Base-by-base conservation (phyloP, 2,888 invertebrate species). In the Lacanobia wlatinum region DNA sequence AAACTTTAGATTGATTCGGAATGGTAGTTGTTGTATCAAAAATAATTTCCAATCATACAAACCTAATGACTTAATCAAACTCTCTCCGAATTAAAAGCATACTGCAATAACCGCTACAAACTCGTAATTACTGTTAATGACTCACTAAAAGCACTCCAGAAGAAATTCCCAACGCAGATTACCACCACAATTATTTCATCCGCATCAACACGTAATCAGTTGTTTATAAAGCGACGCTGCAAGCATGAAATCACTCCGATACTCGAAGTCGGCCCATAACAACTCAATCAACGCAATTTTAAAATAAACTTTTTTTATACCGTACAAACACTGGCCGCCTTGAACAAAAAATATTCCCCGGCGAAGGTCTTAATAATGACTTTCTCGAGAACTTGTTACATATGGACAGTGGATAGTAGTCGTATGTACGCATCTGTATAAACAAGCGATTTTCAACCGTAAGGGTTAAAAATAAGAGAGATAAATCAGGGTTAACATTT, bases 251-350 rank as follows among this genome's bases (percentile, higher is more conserved):
- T 91, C 89, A 89, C 87, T 89, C 84, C 82, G 84, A 84, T 86
- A 84, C 84, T 83, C 87, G 76, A 84, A 87, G 86, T 87, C 88
- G 87, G 81, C 88, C 88, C 92, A 92, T 94, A 94, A 95, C 94
- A 94, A 94, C 95, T 95, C 94, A 95, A 95, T 95, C 95, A 95
- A 93, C 92, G 93, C 92, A 92, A 91, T 93, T 94, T 94, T 92
- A 92, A 94, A 93, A 94, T 93, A 92, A 94, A 92, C 91, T 94
- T 93, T 94, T 93, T 86, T 87, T 85, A 80, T 81, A 88, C 89
- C 90, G 90, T 86, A 89, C 89, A 89, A 90, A 90, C 88, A 89
- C 86, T 89, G 89, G 88, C 89, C 89, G 90, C 88, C 84, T 87
- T 88, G 89, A 85, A 87, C 92, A 94, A 94, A 94, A 93, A 93